Evolutionary conservation across 2,113 vertebrate species (phyloP).

Genomic region (Notechis scutatus): DNA sequence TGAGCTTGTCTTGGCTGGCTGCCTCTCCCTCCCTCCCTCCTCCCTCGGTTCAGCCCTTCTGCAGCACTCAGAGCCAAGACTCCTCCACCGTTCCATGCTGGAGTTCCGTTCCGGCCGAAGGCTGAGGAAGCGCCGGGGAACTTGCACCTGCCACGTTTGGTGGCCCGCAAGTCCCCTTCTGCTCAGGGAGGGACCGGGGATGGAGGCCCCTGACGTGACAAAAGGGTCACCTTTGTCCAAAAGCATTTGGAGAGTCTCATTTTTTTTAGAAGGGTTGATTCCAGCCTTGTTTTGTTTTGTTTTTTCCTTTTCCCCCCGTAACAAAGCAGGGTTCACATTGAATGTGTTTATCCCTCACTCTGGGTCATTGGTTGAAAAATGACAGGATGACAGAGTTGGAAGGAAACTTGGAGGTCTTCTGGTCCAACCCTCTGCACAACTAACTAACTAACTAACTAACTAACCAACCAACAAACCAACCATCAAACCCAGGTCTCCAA

Average conservation of each 20-base stretch:
- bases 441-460: too few relatives aligned
- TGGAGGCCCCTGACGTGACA: background rate
- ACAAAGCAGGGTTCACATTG: background rate
- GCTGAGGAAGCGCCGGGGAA: background rate
- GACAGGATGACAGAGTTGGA: background rate
- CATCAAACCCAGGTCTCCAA: too few relatives aligned
- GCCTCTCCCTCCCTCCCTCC: constrained; percentile 53
- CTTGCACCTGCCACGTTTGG: background rate
- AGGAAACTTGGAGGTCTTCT: too few relatives aligned
- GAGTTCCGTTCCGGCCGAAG: background rate
- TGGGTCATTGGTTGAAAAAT: background rate
- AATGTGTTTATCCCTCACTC: background rate
- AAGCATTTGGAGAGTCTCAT: background rate
- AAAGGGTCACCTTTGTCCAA: background rate
- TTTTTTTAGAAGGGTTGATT: background rate
- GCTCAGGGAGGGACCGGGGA: background rate
- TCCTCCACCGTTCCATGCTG: background rate
- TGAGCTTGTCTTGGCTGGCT: constrained; percentile 26
- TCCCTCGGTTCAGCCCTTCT: constrained; percentile 56
- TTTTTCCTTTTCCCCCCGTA: rapidly evolving
- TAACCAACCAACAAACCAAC: too few relatives aligned
- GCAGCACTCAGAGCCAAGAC: constrained; percentile 10
- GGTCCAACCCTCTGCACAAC: too few relatives aligned
- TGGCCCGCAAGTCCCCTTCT: background rate
- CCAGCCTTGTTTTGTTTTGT: background rate